phyloP scores from a whole-genome alignment of 1,140 invertebrate genomes.

The Geopemphigus sp. region DNA sequence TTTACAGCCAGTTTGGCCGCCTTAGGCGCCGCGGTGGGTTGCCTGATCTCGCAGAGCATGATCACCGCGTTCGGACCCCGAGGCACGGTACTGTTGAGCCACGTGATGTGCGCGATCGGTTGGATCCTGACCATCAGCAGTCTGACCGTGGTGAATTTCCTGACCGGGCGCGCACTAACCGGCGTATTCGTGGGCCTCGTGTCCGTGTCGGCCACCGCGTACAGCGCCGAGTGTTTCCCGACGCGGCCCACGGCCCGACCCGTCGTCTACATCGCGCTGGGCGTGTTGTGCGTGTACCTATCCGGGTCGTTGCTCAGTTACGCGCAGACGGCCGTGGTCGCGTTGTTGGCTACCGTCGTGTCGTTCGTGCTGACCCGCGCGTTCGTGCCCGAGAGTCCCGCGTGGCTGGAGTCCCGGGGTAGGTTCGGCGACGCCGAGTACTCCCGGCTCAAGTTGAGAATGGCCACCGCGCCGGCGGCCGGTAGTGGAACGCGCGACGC shows the following conservation, averaged over 20 bases:
- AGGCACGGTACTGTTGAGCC: slow-evolving; percentile 59
- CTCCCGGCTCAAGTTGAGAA: slow-evolving; percentile 51
- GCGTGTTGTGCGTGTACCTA: slow-evolving; percentile 52
- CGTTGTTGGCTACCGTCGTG: slow-evolving; percentile 55
- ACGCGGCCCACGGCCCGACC: background rate
- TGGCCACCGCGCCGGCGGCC: background rate
- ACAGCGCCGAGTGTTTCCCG: slow-evolving; percentile 57
- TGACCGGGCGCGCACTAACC: slow-evolving; percentile 59
- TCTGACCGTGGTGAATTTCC: slow-evolving; percentile 54
- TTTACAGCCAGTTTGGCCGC: slow-evolving; percentile 60
- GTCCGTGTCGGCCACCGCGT: slow-evolving; percentile 53
- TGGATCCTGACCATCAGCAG: slow-evolving; percentile 58
- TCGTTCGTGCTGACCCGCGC: slow-evolving; percentile 54
- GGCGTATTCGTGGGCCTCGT: slow-evolving; percentile 54
- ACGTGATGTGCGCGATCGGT: slow-evolving; percentile 60
- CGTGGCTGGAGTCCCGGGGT: slow-evolving; percentile 57
- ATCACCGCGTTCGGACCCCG: slow-evolving; percentile 68
- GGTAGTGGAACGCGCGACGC: background rate
- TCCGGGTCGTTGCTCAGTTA: slow-evolving; percentile 57
- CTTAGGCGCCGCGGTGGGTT: slow-evolving; percentile 60
- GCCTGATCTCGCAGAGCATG: slow-evolving; percentile 59
- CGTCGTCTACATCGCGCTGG: slow-evolving; percentile 56
- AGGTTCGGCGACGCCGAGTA: slow-evolving; percentile 53
- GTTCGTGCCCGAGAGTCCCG: slow-evolving; percentile 62
- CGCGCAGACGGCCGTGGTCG: slow-evolving; percentile 58